phyloP scores from a whole-genome alignment of 2,113 vertebrate species.

The Vidua chalybeata region DNA sequence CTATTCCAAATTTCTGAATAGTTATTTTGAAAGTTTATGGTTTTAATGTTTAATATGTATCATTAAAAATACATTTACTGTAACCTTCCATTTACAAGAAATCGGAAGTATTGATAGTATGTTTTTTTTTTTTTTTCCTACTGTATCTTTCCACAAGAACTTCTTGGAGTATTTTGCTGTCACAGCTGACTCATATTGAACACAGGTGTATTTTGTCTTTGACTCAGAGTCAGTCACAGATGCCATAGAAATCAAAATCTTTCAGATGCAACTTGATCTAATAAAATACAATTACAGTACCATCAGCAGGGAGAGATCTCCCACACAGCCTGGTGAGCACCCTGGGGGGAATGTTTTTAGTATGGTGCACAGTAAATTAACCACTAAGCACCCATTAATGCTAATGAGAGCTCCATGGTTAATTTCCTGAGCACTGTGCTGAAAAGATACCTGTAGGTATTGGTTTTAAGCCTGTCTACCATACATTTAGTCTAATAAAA shows the following conservation, averaged over 20 bases:
- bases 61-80: background rate
- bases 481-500: background rate
- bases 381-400: slow-evolving; percentile 58
- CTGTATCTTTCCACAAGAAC: background rate
- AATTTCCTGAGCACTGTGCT: slow-evolving; percentile 60
- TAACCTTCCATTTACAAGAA: background rate
- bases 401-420: slow-evolving; percentile 63
- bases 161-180: background rate
- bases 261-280: slow-evolving; percentile 27
- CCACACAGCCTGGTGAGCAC: slow-evolving; percentile 22
- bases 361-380: slow-evolving; percentile 47
- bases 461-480: background rate
- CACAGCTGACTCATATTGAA: background rate
- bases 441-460: slow-evolving; percentile 50
- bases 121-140: background rate
- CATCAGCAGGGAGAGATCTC: slow-evolving; percentile 17
- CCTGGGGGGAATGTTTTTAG: slow-evolving; percentile 40
- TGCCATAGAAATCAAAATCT: slow-evolving; percentile 20
- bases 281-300: slow-evolving; percentile 31
- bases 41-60: background rate
- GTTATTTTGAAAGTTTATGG: background rate
- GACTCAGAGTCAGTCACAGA: background rate
- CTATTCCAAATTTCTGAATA: background rate
- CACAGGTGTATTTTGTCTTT: background rate
- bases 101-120: background rate